phyloP scores from a whole-genome alignment of 1,140 invertebrate species.

The Xylocopa sonorina region DNA sequence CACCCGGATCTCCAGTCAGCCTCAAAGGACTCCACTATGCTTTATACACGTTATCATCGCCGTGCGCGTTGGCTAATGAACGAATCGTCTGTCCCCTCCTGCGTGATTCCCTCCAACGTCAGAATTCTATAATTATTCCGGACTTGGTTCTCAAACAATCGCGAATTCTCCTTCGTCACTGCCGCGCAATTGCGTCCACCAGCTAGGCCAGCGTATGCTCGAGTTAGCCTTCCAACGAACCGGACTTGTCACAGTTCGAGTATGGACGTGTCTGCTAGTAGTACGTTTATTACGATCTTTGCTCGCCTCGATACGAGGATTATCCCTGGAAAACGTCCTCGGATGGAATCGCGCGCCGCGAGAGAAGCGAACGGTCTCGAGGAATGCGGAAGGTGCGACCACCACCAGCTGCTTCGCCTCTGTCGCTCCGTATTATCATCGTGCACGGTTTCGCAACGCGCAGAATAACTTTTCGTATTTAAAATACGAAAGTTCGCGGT shows the following conservation, averaged over 20 bases:
- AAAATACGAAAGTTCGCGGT: too few relatives aligned
- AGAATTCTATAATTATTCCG: neutral
- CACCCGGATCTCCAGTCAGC: neutral
- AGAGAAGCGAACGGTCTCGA: neutral
- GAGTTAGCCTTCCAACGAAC: neutral
- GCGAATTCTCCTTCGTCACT: neutral
- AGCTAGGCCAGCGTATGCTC: neutral
- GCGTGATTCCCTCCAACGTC: neutral
- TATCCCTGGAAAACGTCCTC: neutral
- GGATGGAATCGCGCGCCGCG: neutral
- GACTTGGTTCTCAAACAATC: neutral
- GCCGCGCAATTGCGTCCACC: neutral
- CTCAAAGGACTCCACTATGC: conserved; percentile 36
- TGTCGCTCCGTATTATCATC: neutral
- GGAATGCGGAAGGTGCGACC: conserved; percentile 18
- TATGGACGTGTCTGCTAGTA: neutral
- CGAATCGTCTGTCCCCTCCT: conserved; percentile 34
- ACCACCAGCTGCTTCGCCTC: neutral
- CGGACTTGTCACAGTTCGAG: neutral
- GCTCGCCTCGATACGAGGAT: neutral
- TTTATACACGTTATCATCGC: conserved; percentile 43
- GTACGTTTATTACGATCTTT: neutral
- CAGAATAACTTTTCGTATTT: neutral
- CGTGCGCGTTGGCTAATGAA: conserved; percentile 44
- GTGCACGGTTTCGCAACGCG: neutral